phyloP scores from a whole-genome alignment of 2,888 invertebrate genomes.

The Tetrapedia diversipes region DNA sequence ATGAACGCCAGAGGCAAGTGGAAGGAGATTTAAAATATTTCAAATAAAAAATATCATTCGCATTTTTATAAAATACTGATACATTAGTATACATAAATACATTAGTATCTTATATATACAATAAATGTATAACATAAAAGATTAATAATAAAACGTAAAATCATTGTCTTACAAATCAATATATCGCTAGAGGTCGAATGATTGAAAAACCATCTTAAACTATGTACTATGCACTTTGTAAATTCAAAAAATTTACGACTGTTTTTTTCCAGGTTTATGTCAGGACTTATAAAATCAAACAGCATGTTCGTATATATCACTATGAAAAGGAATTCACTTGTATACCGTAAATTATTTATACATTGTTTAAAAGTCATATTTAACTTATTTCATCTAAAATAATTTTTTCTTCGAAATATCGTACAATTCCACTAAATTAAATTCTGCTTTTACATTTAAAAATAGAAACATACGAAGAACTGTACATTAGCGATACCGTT shows the following conservation, averaged over 20 bases:
- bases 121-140: not conserved
- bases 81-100: too few relatives aligned
- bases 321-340: not conserved
- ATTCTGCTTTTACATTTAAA: not conserved
- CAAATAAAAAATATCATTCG: not conserved
- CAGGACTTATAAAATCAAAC: not conserved
- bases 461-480: not conserved
- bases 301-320: not conserved
- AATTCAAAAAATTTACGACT: not conserved
- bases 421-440: not conserved
- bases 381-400: not conserved
- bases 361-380: not conserved
- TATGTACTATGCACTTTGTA: not conserved
- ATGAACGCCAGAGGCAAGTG: not conserved
- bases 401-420: not conserved
- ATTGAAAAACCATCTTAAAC: not conserved
- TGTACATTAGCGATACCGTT: not conserved
- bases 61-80: not conserved
- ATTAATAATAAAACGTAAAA: too few relatives aligned
- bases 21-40: not conserved
- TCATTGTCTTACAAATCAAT: too few relatives aligned
- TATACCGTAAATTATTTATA: not conserved
- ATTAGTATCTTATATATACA: too few relatives aligned
- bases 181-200: too few relatives aligned
- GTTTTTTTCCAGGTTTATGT: not conserved